Evolutionary conservation across 2,888 invertebrate species (phyloP).

Genomic region (Thalpophila matura): DNA sequence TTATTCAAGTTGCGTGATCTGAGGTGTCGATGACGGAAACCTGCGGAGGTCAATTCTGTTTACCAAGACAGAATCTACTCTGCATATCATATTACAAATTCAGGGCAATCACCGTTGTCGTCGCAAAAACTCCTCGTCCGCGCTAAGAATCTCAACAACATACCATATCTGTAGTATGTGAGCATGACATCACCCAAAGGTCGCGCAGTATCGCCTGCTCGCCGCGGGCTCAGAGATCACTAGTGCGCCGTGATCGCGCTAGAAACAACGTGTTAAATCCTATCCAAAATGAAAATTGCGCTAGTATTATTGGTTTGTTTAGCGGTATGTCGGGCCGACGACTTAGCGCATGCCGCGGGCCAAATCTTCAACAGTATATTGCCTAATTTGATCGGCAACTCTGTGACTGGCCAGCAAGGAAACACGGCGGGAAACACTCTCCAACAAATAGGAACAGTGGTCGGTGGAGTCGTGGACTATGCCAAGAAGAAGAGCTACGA

Average conservation of each 20-base stretch:
- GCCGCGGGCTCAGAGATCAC: constrained; percentile 80
- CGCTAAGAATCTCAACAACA: constrained; percentile 81
- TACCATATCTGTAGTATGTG: constrained; percentile 75
- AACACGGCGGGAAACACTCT: constrained; percentile 84
- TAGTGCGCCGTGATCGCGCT: constrained; percentile 85
- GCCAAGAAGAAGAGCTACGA: constrained; percentile 88
- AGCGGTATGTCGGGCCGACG: constrained; percentile 79
- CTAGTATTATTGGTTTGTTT: constrained; percentile 75
- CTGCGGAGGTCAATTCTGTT: constrained; percentile 77
- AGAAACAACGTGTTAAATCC: constrained; percentile 77
- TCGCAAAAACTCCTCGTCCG: constrained; percentile 81
- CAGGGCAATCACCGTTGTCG: constrained; percentile 72
- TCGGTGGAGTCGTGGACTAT: constrained; percentile 87
- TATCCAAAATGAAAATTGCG: constrained; percentile 79
- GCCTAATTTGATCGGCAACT: constrained; percentile 83
- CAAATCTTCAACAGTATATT: constrained; percentile 87
- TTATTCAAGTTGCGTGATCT: constrained; percentile 9
- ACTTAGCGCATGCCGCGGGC: constrained; percentile 83
- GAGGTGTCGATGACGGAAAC: constrained; percentile 26
- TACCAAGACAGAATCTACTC: constrained; percentile 60
- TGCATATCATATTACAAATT: constrained; percentile 69
- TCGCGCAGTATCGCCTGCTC: constrained; percentile 79
- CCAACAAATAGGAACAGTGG: constrained; percentile 85
- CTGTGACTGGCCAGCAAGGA: constrained; percentile 81
- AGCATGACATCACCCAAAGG: constrained; percentile 87